A percentile compares a stretch with the other conserved stretches of the same genome.
Evolutionary conservation across 2,888 invertebrate genomes (phyloP).

Genomic region (Erannis defoliaria): DNA sequence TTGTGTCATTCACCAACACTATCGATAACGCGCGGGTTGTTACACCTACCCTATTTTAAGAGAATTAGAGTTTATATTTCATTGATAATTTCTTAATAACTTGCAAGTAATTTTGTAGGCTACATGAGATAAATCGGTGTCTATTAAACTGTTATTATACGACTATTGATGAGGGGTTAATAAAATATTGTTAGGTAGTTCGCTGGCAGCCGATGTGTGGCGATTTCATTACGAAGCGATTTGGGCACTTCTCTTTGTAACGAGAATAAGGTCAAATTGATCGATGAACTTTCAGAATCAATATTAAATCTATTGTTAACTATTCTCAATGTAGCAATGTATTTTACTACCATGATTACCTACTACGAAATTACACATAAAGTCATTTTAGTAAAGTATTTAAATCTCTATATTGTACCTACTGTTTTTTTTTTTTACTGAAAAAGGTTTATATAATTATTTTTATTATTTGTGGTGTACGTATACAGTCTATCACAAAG

Average conservation of each 20-base stretch:
- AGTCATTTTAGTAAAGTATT: too few relatives aligned
- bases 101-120: constrained; percentile 45
- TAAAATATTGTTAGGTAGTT: constrained; percentile 77
- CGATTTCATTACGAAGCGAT: constrained; percentile 55
- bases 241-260: constrained; percentile 22
- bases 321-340: too few relatives aligned
- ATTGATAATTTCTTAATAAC: constrained; percentile 33
- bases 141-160: constrained; percentile 84
- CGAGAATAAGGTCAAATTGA: constrained; percentile 25
- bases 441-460: too few relatives aligned
- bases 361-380: too few relatives aligned
- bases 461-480: too few relatives aligned
- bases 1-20: constrained; percentile 56
- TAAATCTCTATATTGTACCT: too few relatives aligned
- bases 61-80: constrained; percentile 37
- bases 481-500: too few relatives aligned
- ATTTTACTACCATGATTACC: too few relatives aligned
- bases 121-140: constrained; percentile 75
- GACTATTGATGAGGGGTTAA: constrained; percentile 77
- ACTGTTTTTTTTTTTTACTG: too few relatives aligned
- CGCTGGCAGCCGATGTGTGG: constrained; percentile 59
- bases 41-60: constrained; percentile 24
- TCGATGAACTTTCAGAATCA: constrained; percentile 30
- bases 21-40: constrained; percentile 11
- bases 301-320: constrained; percentile 4